Evolutionary conservation across 2,113 vertebrate genomes (phyloP).

Genomic region (Corythornis vintsioides): DNA sequence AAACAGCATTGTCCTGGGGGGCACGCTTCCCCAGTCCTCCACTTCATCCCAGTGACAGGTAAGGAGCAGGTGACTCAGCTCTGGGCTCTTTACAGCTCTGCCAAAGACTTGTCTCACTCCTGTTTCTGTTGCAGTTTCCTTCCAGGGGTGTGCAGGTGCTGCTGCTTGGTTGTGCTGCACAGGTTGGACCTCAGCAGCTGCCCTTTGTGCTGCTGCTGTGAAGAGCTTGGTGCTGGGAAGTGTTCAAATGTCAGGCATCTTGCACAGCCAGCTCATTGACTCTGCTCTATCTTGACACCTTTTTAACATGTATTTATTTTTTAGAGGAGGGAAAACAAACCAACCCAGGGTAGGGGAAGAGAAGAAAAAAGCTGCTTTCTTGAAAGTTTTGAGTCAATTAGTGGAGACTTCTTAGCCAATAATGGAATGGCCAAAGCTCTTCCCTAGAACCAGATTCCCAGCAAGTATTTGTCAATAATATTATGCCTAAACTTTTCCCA

Average conservation of each 20-base stretch:
- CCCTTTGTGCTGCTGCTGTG: not conserved
- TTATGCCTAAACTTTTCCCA: not conserved
- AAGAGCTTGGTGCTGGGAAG: not conserved
- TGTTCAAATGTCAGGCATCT: not conserved
- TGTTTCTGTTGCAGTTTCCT: not conserved
- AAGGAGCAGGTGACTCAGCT: not conserved
- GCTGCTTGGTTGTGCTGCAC: not conserved
- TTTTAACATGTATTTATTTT: not conserved
- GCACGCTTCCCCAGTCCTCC: conserved; percentile 60
- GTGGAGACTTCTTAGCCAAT: not conserved
- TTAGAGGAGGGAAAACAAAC: too few relatives aligned
- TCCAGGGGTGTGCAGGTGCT: conserved; percentile 37
- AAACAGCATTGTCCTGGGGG: conserved; percentile 85
- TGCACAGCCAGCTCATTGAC: not conserved
- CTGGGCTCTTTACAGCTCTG: not conserved
- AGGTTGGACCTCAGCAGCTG: not conserved
- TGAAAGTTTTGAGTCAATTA: not conserved
- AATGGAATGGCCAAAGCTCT: not conserved
- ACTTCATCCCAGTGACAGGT: conserved; percentile 62
- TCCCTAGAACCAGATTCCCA: not conserved
- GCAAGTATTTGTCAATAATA: not conserved
- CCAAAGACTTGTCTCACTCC: not conserved
- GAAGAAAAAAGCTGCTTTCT: not conserved
- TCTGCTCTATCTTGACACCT: not conserved
- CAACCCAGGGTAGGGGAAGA: fast-evolving